These are phyloP conservation scores for Solea solea DNA, from an alignment of 2,113 vertebrate genomes.

Conservation along the genomic window DNA sequence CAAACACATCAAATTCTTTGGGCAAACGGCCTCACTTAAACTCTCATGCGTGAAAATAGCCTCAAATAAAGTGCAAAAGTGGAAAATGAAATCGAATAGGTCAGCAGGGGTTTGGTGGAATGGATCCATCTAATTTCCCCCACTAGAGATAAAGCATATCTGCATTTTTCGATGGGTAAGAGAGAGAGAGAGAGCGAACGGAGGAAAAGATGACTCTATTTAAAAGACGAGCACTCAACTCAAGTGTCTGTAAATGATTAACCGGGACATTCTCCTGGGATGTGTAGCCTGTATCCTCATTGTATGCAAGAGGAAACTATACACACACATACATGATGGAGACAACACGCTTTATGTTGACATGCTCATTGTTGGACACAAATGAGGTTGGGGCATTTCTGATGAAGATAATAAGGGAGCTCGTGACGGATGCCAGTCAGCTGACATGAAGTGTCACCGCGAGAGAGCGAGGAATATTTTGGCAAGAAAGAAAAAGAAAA, in stretches of 20 bases:
- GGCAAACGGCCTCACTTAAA: constrained; percentile 55
- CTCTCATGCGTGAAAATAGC: constrained; percentile 69
- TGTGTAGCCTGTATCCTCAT: constrained; percentile 8
- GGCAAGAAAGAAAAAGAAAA: constrained; percentile 27
- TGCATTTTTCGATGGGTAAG: constrained; percentile 50
- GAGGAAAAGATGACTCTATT: constrained; percentile 39
- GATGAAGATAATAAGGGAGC: constrained; percentile 18
- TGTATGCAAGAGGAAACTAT: not conserved
- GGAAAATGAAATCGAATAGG: constrained; percentile 64
- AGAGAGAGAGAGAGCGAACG: constrained; percentile 25
- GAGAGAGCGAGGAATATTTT: constrained; percentile 51
- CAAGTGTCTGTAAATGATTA: constrained; percentile 50
- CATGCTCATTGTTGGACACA: constrained; percentile 14
- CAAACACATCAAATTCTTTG: constrained; percentile 61
- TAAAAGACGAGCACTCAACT: constrained; percentile 24
- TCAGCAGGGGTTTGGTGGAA: constrained; percentile 51
- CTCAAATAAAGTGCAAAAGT: constrained; percentile 68
- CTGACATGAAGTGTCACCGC: constrained; percentile 61
- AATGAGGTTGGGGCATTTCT: constrained; percentile 35
- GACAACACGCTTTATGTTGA: constrained; percentile 2
- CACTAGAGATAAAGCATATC: constrained; percentile 58
- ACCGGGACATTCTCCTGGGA: constrained; percentile 20
- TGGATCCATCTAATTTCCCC: constrained; percentile 51
- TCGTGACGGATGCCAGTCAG: constrained; percentile 28
- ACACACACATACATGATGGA: not conserved